These are phyloP conservation scores for Rotaria magnacalcarata DNA, from an alignment of 2,888 invertebrate genomes.

Conservation along the genomic window DNA sequence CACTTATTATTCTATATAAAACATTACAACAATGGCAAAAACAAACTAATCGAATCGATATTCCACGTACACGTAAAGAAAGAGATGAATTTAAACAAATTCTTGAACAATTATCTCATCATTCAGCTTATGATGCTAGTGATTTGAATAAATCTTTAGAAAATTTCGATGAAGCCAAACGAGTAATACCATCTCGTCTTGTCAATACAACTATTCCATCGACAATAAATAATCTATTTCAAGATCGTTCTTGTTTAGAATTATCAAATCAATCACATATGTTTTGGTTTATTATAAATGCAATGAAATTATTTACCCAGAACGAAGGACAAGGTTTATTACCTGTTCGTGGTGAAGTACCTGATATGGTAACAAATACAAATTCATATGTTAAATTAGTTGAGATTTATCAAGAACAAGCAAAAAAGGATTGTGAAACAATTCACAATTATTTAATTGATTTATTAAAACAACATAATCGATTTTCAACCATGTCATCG, in stretches of 20 bases:
- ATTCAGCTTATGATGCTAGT: slow-evolving; percentile 51
- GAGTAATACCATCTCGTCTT: slow-evolving; percentile 78
- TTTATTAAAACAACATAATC: slow-evolving; percentile 7
- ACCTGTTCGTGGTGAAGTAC: slow-evolving; percentile 79
- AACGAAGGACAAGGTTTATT: slow-evolving; percentile 75
- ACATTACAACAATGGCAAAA: slow-evolving; percentile 73
- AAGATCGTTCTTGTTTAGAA: slow-evolving; percentile 2
- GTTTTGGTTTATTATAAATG: slow-evolving; percentile 88
- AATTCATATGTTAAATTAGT: slow-evolving; percentile 81
- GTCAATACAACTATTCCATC: slow-evolving; percentile 65
- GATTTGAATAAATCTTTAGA: slow-evolving; percentile 69
- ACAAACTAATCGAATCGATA: slow-evolving; percentile 56
- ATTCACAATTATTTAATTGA: slow-evolving; percentile 61
- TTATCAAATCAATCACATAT: slow-evolving; percentile 59
- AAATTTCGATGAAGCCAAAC: slow-evolving; percentile 88
- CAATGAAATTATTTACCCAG: slow-evolving; percentile 77
- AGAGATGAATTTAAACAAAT: slow-evolving; percentile 68
- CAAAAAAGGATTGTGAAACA: slow-evolving; percentile 73
- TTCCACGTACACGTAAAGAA: slow-evolving; percentile 70
- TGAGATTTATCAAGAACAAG: slow-evolving; percentile 76
- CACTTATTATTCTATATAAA: slow-evolving; percentile 76
- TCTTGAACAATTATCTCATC: slow-evolving; percentile 59
- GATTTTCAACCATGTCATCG: background rate
- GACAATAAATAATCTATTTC: background rate
- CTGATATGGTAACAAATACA: slow-evolving; percentile 94